Base-by-base conservation (phyloP, 2,113 vertebrate genomes). In the Triplophysa tibetana region DNA sequence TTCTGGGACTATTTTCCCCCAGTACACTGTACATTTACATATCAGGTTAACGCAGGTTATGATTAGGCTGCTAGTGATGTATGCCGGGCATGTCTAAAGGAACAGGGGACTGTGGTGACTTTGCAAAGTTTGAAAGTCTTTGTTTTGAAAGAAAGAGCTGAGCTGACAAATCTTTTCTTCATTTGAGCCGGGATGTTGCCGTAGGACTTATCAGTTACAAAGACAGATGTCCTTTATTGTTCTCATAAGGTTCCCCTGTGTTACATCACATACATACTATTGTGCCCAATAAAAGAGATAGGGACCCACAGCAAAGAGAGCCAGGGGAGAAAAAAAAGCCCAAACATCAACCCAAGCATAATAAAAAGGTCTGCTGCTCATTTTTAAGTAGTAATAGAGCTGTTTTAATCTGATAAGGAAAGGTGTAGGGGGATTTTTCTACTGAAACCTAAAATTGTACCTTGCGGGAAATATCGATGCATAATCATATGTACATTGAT, bases 151-250 rank as follows among this genome's bases (percentile, higher is more conserved):
- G 56, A 77, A 68, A 74, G 9, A 23, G 78, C 65, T 56, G 45
- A 74, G 52, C 61, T 73, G 75, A 73, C 75, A 54, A 82, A 83
- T 72, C 78, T 26, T 70, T 43, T 63, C 74, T 83, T 82, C 72
- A 75, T 83, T 82, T 65, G 58, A 65, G 70, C 61, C n/a, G 72
- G 56, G 60, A 70, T 81, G 79, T 82, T 66, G 77, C 83, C 68
- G 72, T 67, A 75, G 70, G 83, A 82, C 70, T 70, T 78, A 80
- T 70, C 72, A 72, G 60, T 33, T 62, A 64, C 70, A 78, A 85
- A 72, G 67, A 78, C 60, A 86, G 73, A 78, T 83, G 79, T 81
- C 62, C 68, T 84, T 83, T 85, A 77, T 85, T 84, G 54, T 80
- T 75, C 64, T 52, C 38, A 8, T 52, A 62, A 81, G 63, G 50